Conservation (phyloP, 2,797 vertebrate species). For the Trichosurus vulpecula region DNA sequence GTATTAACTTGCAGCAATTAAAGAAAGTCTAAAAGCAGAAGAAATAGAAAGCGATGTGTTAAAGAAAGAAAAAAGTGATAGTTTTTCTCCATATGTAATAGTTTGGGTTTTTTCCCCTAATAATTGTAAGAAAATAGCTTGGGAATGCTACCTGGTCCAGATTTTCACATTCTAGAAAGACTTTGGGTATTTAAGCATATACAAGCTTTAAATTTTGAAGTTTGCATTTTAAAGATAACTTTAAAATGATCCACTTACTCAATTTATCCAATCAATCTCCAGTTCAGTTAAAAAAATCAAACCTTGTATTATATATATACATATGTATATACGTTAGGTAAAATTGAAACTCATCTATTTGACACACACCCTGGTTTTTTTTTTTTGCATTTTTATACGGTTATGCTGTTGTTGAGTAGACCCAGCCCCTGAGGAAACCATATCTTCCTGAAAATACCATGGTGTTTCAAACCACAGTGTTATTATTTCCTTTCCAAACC, state of each 20-base stretch:
- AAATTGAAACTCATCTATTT: not conserved
- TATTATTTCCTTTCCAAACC: slow-evolving; percentile 66
- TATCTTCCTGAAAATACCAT: slow-evolving; percentile 32
- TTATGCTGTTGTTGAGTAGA: not conserved
- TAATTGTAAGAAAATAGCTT: not conserved
- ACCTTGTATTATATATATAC: too few species aligned
- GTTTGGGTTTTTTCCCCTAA: not conserved
- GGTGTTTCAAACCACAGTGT: slow-evolving; percentile 43
- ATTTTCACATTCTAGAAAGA: not conserved
- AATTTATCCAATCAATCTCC: not conserved
- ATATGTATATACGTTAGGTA: too few species aligned
- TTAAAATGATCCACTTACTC: not conserved
- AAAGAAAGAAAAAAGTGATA: slow-evolving; percentile 22
- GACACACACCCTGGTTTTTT: not conserved
- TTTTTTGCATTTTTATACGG: not conserved
- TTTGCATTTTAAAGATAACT: not conserved
- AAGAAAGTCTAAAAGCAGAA: not conserved
- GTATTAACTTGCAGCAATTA: not conserved
- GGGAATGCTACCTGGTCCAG: accelerated
- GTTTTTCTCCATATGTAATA: not conserved
- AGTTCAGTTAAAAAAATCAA: not conserved
- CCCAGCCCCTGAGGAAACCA: not conserved
- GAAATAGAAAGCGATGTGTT: not conserved
- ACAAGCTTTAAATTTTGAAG: not conserved
- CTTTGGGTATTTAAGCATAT: not conserved